These are phyloP conservation scores for Stomorhina lunata DNA, from an alignment of 2,888 invertebrate species.

Conservation along the genomic window DNA sequence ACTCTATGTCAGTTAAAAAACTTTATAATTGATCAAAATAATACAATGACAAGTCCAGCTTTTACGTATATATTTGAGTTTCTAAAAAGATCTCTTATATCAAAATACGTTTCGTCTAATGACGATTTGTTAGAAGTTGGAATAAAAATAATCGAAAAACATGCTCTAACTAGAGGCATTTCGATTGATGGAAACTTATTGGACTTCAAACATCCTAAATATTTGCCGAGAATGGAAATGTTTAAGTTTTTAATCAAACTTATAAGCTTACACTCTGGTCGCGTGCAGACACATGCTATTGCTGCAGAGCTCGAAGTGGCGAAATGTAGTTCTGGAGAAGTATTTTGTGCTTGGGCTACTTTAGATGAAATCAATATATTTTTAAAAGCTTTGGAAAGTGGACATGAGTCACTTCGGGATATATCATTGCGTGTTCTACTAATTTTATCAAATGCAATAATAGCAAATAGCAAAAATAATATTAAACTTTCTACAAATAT, in stretches of 20 bases:
- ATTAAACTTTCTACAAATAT: slow-evolving; percentile 83
- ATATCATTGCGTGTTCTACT: slow-evolving; percentile 88
- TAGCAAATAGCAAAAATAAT: slow-evolving; percentile 70
- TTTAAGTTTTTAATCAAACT: slow-evolving; percentile 89
- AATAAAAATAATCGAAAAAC: slow-evolving; percentile 85
- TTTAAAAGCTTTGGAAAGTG: slow-evolving; percentile 88
- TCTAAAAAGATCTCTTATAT: slow-evolving; percentile 83
- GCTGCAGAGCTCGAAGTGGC: slow-evolving; percentile 91
- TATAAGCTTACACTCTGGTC: slow-evolving; percentile 85
- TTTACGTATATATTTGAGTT: slow-evolving; percentile 92
- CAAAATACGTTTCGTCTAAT: slow-evolving; percentile 80
- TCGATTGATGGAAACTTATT: slow-evolving; percentile 76
- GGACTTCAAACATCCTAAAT: slow-evolving; percentile 86
- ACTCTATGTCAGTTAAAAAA: slow-evolving; percentile 81
- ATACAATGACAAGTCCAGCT: slow-evolving; percentile 83
- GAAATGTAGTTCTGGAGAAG: slow-evolving; percentile 85
- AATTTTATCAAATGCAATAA: slow-evolving; percentile 83
- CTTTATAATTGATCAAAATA: slow-evolving; percentile 80
- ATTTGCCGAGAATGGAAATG: slow-evolving; percentile 91
- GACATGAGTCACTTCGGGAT: slow-evolving; percentile 87
- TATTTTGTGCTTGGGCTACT: slow-evolving; percentile 83
- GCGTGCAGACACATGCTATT: slow-evolving; percentile 88
- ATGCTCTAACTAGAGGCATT: slow-evolving; percentile 84
- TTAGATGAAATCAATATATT: slow-evolving; percentile 88
- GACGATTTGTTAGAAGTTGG: slow-evolving; percentile 83